phyloP scores from a whole-genome alignment of 37 sponge, comb jelly and placozoan genomes.

The Agelas oroides region DNA sequence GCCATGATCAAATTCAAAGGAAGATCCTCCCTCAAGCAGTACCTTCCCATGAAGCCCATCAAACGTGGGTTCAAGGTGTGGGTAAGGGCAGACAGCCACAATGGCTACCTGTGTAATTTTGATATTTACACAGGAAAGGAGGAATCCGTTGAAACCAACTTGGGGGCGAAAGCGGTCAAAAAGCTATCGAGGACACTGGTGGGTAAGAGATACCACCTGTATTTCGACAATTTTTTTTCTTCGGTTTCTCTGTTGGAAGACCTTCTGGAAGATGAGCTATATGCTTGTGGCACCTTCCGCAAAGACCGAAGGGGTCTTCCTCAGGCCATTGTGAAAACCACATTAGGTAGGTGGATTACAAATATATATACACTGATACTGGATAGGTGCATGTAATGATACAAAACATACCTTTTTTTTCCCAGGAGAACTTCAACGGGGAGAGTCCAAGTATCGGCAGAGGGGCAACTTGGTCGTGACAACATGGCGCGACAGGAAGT shows the following conservation, averaged over 20 bases:
- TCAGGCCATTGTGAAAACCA: conserved; percentile 1
- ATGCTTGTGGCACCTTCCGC: conserved; percentile 42
- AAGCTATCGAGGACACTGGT: conserved; percentile 3
- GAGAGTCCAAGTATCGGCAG: background rate
- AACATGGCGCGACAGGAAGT: conserved; percentile 13
- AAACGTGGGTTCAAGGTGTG: conserved; percentile 47
- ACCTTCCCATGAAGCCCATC: conserved; percentile 30
- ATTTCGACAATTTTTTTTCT: conserved; percentile 53
- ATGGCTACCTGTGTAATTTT: conserved; percentile 22
- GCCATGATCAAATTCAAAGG: conserved; percentile 54
- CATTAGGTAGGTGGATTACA: background rate
- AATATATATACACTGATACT: too few relatives aligned
- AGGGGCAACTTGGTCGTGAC: conserved; percentile 19
- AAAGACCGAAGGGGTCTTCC: conserved; percentile 34
- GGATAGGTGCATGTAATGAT: too few relatives aligned
- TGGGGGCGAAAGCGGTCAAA: conserved; percentile 39
- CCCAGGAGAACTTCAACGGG: background rate
- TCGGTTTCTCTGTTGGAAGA: background rate
- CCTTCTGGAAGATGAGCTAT: conserved; percentile 10
- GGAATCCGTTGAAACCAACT: conserved; percentile 1
- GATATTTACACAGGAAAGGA: conserved; percentile 39
- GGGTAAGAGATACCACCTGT: conserved; percentile 28
- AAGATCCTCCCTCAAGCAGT: conserved; percentile 40
- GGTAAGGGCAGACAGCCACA: conserved; percentile 35
- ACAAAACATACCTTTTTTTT: too few relatives aligned